Evolutionary conservation across 1,140 invertebrate species (phyloP).

Genomic region (Reticulitermes speratus): DNA sequence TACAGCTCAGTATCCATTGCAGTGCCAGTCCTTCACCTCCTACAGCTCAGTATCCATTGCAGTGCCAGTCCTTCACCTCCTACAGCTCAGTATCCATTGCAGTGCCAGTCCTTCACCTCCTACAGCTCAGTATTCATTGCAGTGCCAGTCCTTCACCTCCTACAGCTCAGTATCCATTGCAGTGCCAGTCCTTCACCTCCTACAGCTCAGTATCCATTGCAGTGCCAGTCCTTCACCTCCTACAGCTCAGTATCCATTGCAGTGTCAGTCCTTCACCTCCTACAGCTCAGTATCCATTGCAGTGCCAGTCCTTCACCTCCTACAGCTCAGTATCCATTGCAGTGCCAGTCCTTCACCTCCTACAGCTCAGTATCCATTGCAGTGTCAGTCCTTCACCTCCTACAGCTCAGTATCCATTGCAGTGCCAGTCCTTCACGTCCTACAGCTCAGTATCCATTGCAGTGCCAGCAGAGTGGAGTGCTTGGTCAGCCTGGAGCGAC

Average conservation of each 20-base stretch:
- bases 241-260: background rate
- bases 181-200: too few relatives aligned
- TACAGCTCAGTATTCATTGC: background rate
- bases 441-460: background rate
- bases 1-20: background rate
- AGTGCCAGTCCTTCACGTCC: too few relatives aligned
- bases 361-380: background rate
- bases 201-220: background rate
- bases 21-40: too few relatives aligned
- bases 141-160: too few relatives aligned
- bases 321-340: background rate
- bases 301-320: too few relatives aligned
- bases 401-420: background rate
- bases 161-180: background rate
- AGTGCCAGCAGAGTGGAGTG: constrained; percentile 52
- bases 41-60: background rate
- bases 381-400: too few relatives aligned
- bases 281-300: background rate
- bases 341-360: too few relatives aligned
- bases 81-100: background rate
- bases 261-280: too few relatives aligned
- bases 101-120: too few relatives aligned
- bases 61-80: too few relatives aligned
- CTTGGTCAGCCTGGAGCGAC: constrained; percentile 55
- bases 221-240: too few relatives aligned